These are phyloP conservation scores for Abrostola tripartita DNA, from an alignment of 2,888 invertebrate genomes.

Conservation along the genomic window DNA sequence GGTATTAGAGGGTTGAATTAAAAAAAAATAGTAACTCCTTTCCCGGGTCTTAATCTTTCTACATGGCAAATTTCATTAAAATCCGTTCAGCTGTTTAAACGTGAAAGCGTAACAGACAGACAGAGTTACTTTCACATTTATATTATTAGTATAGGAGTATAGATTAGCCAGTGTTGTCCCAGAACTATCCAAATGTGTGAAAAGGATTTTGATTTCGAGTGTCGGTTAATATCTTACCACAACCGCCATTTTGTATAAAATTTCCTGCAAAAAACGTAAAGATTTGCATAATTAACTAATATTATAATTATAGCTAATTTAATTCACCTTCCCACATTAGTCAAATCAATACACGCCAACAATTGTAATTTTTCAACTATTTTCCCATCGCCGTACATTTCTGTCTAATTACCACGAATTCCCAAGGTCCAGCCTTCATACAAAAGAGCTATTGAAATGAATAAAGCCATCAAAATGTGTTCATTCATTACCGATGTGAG, in stretches of 20 bases:
- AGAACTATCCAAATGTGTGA: too few relatives aligned
- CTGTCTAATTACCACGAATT: constrained; percentile 31
- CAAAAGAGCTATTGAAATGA: constrained; percentile 35
- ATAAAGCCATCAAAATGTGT: constrained; percentile 29
- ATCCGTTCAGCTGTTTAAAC: too few relatives aligned
- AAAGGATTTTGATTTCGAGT: too few relatives aligned
- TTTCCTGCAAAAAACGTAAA: neutral
- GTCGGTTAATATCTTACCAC: too few relatives aligned
- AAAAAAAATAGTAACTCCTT: too few relatives aligned
- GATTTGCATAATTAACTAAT: neutral
- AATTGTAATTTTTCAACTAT: constrained; percentile 7
- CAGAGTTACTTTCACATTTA: too few relatives aligned
- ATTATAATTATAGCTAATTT: neutral
- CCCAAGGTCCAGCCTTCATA: constrained; percentile 45
- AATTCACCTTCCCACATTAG: neutral
- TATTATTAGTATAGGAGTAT: too few relatives aligned
- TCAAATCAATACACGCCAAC: constrained; percentile 1
- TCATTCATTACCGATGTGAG: constrained; percentile 32
- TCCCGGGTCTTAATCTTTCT: too few relatives aligned
- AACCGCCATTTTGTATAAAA: neutral
- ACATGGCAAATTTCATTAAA: too few relatives aligned
- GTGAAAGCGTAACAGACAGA: too few relatives aligned
- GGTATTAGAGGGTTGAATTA: too few relatives aligned
- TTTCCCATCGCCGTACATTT: constrained; percentile 33
- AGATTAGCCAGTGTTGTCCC: too few relatives aligned